phyloP scores from a whole-genome alignment of 2,888 invertebrate genomes.

The Phortica magna region DNA sequence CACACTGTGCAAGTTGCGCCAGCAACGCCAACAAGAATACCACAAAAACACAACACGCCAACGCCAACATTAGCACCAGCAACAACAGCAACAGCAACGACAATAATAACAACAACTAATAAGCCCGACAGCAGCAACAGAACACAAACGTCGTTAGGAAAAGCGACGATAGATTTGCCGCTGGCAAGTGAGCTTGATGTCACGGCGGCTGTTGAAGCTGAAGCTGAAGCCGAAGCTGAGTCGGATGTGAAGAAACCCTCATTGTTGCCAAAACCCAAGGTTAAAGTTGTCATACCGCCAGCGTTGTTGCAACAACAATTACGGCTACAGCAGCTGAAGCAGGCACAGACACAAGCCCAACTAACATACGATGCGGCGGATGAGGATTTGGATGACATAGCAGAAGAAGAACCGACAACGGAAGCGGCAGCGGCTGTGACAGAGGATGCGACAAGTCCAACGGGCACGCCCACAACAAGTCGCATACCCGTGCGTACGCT shows the following conservation, averaged over 20 bases:
- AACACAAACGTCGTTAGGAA: not conserved
- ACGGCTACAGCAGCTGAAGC: constrained; percentile 46
- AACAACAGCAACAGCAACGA: constrained; percentile 46
- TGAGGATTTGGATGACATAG: constrained; percentile 19
- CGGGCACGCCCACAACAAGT: constrained; percentile 63
- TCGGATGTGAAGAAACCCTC: constrained; percentile 71
- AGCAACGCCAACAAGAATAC: constrained; percentile 62
- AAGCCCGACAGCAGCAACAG: constrained; percentile 28
- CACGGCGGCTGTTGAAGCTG: not conserved
- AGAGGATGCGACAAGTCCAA: constrained; percentile 35
- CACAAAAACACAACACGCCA: constrained; percentile 49
- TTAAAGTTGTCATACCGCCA: constrained; percentile 74
- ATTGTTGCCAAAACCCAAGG: constrained; percentile 76
- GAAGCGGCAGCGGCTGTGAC: not conserved
- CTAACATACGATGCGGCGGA: constrained; percentile 26
- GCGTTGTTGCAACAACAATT: constrained; percentile 61
- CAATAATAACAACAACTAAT: not conserved
- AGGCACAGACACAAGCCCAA: constrained; percentile 41
- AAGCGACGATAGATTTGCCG: not conserved
- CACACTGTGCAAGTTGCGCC: constrained; percentile 17
- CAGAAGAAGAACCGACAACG: constrained; percentile 14
- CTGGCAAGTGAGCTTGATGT: not conserved
- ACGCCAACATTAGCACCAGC: constrained; percentile 45
- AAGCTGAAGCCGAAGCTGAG: constrained; percentile 36
- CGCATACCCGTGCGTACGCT: constrained; percentile 77